These are phyloP conservation scores for Trichopoda pennipes DNA, from an alignment of 2,888 invertebrate genomes.

Conservation along the genomic window DNA sequence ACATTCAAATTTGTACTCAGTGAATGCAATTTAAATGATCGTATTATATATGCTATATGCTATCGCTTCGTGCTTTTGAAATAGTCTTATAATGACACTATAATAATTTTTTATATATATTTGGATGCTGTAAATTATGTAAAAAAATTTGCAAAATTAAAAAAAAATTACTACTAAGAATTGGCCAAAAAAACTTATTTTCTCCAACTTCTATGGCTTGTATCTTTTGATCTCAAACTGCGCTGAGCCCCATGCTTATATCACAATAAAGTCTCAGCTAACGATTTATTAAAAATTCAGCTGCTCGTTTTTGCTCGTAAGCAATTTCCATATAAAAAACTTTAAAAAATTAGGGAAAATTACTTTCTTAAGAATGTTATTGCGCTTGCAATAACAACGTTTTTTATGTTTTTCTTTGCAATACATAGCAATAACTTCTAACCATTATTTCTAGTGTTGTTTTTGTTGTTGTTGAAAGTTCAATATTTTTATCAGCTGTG, in stretches of 20 bases:
- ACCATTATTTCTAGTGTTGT: no score
- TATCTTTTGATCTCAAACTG: neutral
- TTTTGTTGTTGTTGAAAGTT: no score
- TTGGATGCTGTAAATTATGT: neutral
- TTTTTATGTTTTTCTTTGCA: neutral
- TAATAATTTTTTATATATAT: slow-evolving; percentile 12
- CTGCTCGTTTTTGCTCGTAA: neutral
- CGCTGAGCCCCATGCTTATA: neutral
- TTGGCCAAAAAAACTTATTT: slow-evolving; percentile 17
- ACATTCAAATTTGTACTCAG: neutral
- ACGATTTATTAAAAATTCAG: slow-evolving; percentile 5
- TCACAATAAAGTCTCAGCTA: neutral
- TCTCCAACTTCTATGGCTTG: slow-evolving; percentile 10
- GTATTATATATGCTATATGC: slow-evolving; percentile 22
- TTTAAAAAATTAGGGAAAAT: neutral
- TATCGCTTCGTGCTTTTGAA: slow-evolving; percentile 20
- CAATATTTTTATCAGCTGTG: neutral
- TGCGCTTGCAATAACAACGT: no score
- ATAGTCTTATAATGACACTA: slow-evolving; percentile 16
- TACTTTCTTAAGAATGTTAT: neutral
- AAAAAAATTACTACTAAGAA: neutral
- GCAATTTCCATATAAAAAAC: neutral
- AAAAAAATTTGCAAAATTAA: slow-evolving; percentile 6
- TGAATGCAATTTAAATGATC: slow-evolving; percentile 3
- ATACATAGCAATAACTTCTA: no score